phyloP scores from a whole-genome alignment of 2,797 vertebrate genomes.

The Stomatorhinus walkeri region DNA sequence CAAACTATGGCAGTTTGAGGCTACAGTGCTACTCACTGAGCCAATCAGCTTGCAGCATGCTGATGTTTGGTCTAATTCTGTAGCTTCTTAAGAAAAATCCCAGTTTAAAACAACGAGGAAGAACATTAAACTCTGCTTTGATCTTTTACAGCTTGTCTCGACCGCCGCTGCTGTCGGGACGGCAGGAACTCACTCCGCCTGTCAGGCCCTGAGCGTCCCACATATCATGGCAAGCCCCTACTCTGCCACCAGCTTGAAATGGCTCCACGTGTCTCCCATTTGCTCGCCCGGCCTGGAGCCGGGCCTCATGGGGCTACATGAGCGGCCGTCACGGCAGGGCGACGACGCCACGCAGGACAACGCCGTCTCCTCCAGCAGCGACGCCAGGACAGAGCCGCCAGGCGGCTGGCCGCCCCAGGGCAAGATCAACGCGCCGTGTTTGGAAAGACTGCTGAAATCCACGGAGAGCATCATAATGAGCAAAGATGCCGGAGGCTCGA shows the following conservation, averaged over 20 bases:
- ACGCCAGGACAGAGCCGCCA: constrained; percentile 12
- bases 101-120: background rate
- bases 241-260: constrained; percentile 29
- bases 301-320: background rate
- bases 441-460: constrained; percentile 47
- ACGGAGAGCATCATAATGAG: constrained; percentile 45
- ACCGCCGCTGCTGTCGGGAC: background rate
- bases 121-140: background rate
- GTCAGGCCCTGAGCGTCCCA: background rate
- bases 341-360: constrained; percentile 45
- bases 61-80: background rate
- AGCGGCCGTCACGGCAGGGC: background rate
- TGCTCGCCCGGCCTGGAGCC: constrained; percentile 26
- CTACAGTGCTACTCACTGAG: background rate
- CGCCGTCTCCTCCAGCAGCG: constrained; percentile 50
- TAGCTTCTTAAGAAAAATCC: background rate
- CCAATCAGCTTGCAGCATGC: background rate
- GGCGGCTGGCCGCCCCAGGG: constrained; percentile 23
- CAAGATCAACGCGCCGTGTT: constrained; percentile 46
- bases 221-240: background rate
- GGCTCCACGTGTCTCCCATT: constrained; percentile 34
- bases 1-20: background rate
- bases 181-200: background rate
- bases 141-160: background rate
- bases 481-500: constrained; percentile 12